Evolutionary conservation across 2,113 vertebrate species (phyloP), one percentile per base, ranked within the genome.

Genomic region (Axis porcinus): DNA sequence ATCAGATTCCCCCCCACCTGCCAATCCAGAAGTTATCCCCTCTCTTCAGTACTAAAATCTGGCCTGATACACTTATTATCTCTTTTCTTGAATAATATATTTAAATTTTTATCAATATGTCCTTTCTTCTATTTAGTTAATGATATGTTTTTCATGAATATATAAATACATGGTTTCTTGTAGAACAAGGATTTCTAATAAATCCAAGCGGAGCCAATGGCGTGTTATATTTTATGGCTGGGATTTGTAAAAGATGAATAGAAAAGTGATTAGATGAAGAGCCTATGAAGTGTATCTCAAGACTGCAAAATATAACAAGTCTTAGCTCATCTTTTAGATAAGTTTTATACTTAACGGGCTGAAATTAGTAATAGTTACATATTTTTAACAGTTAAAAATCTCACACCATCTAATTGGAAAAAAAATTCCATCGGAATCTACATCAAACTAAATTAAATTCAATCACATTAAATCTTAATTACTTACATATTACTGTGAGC

Each of bases 361-460:
- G 16, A 93, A 91, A 86, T 87, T 81, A 84, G 47, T 89, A 90
- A 81, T 92, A 91, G 62, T 55, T 82, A 3, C 6, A 83, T 89
- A 70, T 89, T 91, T 97, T 97, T 87, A 97, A 45, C 74, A n/a
- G 19, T 11, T 79, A 90, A 95, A 96, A 97, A 43, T 88, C 10
- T 93, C 47, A 95, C 7, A 84, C 0, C 0, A 70, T 91, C 4
- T 96, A 86, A 95, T 70, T 55, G n/a, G 50, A 57, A 95, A 95
- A 95, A 89, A 50, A 58, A n/a, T n/a, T 58, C 86, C 7, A 90
- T 54, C 87, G 23, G 7, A 95, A 74, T 97, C 23, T 83, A 95
- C 3, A 89, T 89, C 47, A 96, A 94, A 92, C 78, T 97, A 95
- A 97, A 94, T 84, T 97, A 94, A 98, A 93, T n/a, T 88, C 12